phyloP scores from a whole-genome alignment of 2,797 vertebrate genomes.

The Fratercula arctica region DNA sequence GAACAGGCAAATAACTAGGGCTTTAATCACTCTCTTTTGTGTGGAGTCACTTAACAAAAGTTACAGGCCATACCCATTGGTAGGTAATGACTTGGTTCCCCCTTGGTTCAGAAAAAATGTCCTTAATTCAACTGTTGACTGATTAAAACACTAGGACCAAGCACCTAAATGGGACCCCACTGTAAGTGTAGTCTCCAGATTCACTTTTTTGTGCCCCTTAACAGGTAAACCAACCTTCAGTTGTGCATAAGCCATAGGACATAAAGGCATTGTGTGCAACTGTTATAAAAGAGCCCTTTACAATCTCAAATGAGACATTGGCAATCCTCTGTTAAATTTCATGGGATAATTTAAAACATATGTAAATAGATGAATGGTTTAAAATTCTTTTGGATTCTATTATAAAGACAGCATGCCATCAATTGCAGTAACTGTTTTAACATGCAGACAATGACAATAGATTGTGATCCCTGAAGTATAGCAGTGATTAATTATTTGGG shows the following conservation, averaged over 20 bases:
- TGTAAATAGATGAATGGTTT: slow-evolving; percentile 3
- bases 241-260: neutral
- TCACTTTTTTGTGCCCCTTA: neutral
- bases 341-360: slow-evolving; percentile 31
- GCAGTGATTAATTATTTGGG: neutral
- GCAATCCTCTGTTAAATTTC: slow-evolving; percentile 31
- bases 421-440: slow-evolving; percentile 26
- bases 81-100: neutral
- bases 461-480: neutral
- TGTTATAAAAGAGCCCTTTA: neutral
- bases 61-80: neutral
- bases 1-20: neutral
- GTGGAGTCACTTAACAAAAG: neutral
- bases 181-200: neutral
- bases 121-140: neutral
- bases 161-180: neutral
- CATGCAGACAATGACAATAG: slow-evolving; percentile 27
- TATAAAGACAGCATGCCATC: slow-evolving; percentile 13
- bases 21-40: neutral
- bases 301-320: neutral
- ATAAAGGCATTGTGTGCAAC: neutral
- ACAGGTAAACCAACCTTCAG: neutral
- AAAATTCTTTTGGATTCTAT: slow-evolving; percentile 13
- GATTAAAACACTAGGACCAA: neutral
- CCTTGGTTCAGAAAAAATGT: neutral